Percentiles rank a stretch among this genome's conserved stretches.
Evolutionary conservation across 2,113 vertebrate genomes (phyloP).

Genomic region (Azemiops feae): DNA sequence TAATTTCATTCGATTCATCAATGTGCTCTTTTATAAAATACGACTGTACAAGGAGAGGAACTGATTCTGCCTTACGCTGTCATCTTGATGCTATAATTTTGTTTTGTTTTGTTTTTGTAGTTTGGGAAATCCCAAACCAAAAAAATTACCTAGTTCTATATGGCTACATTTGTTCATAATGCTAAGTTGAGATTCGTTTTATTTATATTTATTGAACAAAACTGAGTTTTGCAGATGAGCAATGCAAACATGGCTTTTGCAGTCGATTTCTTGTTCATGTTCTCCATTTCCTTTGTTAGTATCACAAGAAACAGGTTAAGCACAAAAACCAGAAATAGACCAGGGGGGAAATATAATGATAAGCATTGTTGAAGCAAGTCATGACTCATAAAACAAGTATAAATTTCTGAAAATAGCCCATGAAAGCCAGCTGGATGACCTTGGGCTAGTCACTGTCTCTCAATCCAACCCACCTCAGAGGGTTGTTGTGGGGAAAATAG

Average conservation of each 20-base stretch:
- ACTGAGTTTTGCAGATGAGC: neutral
- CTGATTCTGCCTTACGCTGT: rapidly evolving
- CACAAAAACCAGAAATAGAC: neutral
- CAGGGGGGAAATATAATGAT: neutral
- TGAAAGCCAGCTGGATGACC: neutral
- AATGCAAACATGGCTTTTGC: neutral
- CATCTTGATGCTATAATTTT: neutral
- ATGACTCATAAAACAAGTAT: neutral
- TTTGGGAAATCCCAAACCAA: neutral
- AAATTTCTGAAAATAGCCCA: neutral
- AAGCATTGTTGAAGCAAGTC: neutral
- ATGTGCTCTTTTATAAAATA: neutral
- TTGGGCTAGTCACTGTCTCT: neutral
- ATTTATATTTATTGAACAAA: neutral
- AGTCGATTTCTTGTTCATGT: neutral
- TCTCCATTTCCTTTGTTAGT: neutral
- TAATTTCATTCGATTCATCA: neutral
- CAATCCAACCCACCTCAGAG: neutral
- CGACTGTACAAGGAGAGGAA: neutral
- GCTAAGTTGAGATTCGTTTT: neutral
- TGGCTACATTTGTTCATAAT: neutral
- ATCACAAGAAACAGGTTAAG: neutral
- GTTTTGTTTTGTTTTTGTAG: neutral
- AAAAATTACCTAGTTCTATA: neutral
- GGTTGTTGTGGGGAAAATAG: neutral